Conservation (phyloP, 2,797 vertebrate genomes). For the Tamandua tetradactyla region DNA sequence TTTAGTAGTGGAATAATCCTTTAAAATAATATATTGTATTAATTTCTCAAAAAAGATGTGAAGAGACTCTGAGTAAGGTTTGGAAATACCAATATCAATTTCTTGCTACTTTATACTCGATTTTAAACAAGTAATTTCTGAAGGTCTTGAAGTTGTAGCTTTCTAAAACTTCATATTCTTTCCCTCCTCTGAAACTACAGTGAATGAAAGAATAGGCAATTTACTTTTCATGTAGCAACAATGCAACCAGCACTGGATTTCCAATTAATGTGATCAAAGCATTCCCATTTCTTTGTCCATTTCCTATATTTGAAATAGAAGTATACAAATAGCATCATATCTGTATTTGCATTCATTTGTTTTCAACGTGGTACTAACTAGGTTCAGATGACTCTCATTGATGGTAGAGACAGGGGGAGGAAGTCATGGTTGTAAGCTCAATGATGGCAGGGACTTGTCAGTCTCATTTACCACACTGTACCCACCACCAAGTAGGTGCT, state of each 20-base stretch:
- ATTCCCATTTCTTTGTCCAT: not conserved
- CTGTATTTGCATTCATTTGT: not conserved
- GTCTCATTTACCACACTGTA: not conserved
- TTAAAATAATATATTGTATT: not conserved
- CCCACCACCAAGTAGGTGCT: not conserved
- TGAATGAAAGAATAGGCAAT: not conserved
- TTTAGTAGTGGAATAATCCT: not conserved
- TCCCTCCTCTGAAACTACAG: not conserved
- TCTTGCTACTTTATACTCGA: not conserved
- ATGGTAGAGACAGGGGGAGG: not conserved
- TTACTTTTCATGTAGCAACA: not conserved
- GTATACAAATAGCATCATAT: not conserved
- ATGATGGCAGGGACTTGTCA: not conserved
- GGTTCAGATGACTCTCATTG: not conserved
- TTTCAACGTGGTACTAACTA: not conserved
- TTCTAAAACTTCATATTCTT: not conserved
- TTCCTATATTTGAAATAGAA: slow-evolving; percentile 2
- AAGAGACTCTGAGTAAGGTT: not conserved
- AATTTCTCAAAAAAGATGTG: not conserved
- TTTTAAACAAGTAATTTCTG: not conserved
- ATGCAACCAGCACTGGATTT: slow-evolving; percentile 3
- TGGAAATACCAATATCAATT: not conserved
- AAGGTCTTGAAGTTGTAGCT: not conserved
- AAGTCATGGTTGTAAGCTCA: not conserved
- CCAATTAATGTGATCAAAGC: not conserved